Evolutionary conservation across 2,797 vertebrate genomes (phyloP).

Genomic region (Lutjanus campechanus): DNA sequence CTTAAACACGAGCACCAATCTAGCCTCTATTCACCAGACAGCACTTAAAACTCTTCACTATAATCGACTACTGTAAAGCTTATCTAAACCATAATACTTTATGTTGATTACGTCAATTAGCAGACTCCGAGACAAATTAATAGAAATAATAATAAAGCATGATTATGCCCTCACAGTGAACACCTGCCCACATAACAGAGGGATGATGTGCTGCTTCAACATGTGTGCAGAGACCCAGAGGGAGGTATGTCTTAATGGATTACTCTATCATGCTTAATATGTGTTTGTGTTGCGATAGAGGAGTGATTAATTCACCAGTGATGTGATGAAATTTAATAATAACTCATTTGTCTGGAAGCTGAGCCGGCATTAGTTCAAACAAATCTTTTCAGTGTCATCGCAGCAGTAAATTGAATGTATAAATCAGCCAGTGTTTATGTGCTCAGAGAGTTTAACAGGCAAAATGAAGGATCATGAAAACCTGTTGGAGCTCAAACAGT

Average conservation of each 20-base stretch:
- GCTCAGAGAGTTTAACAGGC: conserved; percentile 20
- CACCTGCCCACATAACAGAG: conserved; percentile 29
- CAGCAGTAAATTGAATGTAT: conserved; percentile 24
- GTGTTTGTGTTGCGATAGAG: conserved; percentile 23
- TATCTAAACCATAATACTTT: conserved; percentile 11
- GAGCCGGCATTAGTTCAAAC: conserved; percentile 1
- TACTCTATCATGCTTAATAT: conserved; percentile 33
- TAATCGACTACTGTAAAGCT: conserved; percentile 11
- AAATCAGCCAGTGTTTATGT: conserved; percentile 22
- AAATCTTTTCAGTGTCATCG: conserved; percentile 13
- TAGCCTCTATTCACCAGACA: conserved; percentile 27
- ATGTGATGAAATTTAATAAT: conserved; percentile 30
- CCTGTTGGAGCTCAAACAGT: neutral
- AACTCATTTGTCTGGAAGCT: conserved; percentile 9
- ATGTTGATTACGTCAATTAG: conserved; percentile 32
- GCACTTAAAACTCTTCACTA: conserved; percentile 9
- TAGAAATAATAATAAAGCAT: conserved; percentile 23
- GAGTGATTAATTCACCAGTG: conserved; percentile 27
- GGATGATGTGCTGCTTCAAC: conserved; percentile 10
- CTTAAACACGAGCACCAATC: conserved; percentile 37
- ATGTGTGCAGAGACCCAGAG: conserved; percentile 14
- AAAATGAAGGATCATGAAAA: conserved; percentile 4
- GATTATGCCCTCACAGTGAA: conserved; percentile 40
- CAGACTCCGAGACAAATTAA: conserved; percentile 24
- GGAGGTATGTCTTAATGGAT: conserved; percentile 1